Evolutionary conservation across 1,140 invertebrate species (phyloP).

Genomic region (Apis florea): DNA sequence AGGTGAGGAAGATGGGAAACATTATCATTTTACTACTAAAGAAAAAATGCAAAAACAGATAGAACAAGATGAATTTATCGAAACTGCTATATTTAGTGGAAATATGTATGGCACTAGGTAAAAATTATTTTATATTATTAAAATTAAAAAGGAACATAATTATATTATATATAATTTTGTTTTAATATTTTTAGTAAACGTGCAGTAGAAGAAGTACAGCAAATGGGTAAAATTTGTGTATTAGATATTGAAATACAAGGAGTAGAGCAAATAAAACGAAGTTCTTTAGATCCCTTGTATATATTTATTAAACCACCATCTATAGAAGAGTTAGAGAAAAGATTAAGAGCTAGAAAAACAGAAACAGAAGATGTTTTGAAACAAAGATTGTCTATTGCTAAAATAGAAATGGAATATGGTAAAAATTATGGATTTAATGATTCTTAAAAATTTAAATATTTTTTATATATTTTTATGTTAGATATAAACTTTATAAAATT

Average conservation of each 20-base stretch:
- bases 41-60: conserved; percentile 90
- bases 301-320: conserved; percentile 97
- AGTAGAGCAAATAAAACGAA: conserved; percentile 94
- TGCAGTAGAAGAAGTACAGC: conserved; percentile 90
- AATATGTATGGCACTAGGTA: conserved; percentile 98
- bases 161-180: background rate
- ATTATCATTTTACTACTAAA: conserved; percentile 94
- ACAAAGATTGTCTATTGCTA: conserved; percentile 87
- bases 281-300: conserved; percentile 90
- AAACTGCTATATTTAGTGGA: conserved; percentile 94
- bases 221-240: conserved; percentile 93
- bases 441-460: conserved; percentile 5
- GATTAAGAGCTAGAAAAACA: conserved; percentile 90
- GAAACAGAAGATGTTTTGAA: conserved; percentile 93
- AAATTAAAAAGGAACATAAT: background rate
- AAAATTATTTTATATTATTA: conserved; percentile 21
- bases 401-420: conserved; percentile 92
- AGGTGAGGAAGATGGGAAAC: conserved; percentile 88
- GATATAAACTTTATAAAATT: background rate
- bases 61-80: conserved; percentile 92
- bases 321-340: conserved; percentile 88
- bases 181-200: conserved; percentile 86
- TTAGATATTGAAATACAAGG: conserved; percentile 98
- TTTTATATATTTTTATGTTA: background rate
- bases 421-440: conserved; percentile 49